Evolutionary conservation across 2,888 invertebrate species (phyloP).

Genomic region (Ephialtes manifestator): DNA sequence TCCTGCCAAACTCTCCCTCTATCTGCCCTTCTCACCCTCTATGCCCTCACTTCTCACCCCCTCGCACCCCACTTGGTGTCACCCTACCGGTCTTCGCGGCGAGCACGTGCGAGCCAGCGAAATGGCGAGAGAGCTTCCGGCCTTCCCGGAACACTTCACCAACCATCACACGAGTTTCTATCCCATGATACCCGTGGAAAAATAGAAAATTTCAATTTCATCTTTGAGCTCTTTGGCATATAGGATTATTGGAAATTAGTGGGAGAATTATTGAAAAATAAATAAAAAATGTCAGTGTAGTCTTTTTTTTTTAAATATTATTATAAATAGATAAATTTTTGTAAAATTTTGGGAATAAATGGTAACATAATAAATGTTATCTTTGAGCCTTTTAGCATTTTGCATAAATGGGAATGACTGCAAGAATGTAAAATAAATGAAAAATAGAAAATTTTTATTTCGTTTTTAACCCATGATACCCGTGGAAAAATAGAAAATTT

Average conservation of each 20-base stretch:
- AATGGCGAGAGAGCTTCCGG: slow-evolving; percentile 66
- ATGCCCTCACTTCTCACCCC: background rate
- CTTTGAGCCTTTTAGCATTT: too few relatives aligned
- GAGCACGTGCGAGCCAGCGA: slow-evolving; percentile 67
- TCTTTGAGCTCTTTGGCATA: background rate
- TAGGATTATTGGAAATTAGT: background rate
- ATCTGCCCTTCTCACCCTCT: slow-evolving; percentile 1
- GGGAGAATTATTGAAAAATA: background rate
- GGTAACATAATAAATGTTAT: too few relatives aligned
- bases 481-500: background rate
- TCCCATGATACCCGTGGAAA: slow-evolving; percentile 35
- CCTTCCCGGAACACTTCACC: slow-evolving; percentile 40
- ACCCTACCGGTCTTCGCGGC: slow-evolving; percentile 59
- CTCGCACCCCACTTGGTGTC: slow-evolving; percentile 47
- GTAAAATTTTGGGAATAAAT: too few relatives aligned
- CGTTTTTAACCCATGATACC: slow-evolving; percentile 42
- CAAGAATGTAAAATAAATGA: too few relatives aligned
- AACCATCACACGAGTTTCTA: slow-evolving; percentile 35
- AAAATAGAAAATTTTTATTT: too few relatives aligned
- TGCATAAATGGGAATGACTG: too few relatives aligned
- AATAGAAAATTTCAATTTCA: slow-evolving; percentile 17
- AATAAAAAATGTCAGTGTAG: background rate
- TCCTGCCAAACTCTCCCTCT: slow-evolving; percentile 29
- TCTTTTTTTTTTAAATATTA: too few relatives aligned
- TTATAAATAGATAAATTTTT: too few relatives aligned